phyloP scores from a whole-genome alignment of 2,888 invertebrate genomes.

The Cotesia congregata region DNA sequence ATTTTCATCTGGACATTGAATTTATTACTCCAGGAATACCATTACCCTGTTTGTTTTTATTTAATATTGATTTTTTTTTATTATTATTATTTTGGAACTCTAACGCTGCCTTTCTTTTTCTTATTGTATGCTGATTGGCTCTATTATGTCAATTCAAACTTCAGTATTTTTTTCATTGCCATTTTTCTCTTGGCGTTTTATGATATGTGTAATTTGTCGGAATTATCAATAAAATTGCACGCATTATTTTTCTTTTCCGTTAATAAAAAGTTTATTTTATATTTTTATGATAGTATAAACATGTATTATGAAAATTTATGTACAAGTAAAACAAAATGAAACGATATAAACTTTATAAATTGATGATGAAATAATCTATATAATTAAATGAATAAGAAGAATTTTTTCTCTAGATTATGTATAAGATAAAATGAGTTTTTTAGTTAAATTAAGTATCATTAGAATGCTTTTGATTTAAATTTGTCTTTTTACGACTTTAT shows the following conservation, averaged over 20 bases:
- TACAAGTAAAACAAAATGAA: no score
- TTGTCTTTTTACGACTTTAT: no score
- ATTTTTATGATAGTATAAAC: not conserved
- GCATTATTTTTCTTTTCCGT: not conserved
- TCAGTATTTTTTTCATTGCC: not conserved
- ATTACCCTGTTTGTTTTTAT: not conserved
- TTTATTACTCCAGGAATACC: not conserved
- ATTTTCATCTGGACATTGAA: slow-evolving; percentile 3
- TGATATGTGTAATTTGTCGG: not conserved
- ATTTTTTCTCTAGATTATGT: no score
- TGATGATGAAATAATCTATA: no score
- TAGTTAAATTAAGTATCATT: no score
- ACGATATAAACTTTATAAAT: no score
- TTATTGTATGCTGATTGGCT: not conserved
- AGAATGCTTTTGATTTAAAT: no score
- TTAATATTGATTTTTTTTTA: not conserved
- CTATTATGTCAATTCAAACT: not conserved
- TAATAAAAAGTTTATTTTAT: not conserved
- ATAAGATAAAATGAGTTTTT: no score
- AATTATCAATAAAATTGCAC: not conserved
- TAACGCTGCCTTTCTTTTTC: not conserved
- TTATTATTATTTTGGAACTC: not conserved
- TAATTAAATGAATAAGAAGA: no score
- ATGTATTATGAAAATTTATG: no score
- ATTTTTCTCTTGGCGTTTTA: not conserved